phyloP scores from a whole-genome alignment of 2,888 invertebrate species.

The Drosophila sordidula region DNA sequence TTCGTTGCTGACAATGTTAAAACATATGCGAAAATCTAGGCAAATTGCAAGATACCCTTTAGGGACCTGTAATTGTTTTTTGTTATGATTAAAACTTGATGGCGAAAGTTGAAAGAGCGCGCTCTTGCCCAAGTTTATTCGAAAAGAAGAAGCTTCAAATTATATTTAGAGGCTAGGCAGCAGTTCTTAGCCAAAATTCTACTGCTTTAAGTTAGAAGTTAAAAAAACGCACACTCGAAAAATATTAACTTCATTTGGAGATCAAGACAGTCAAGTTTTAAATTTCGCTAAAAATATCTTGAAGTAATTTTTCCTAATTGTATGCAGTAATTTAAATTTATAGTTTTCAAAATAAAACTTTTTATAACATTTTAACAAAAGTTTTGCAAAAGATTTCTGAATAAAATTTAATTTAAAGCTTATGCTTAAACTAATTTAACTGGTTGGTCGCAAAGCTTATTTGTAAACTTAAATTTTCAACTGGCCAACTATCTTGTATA shows the following conservation, averaged over 20 bases:
- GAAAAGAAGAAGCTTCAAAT: background rate
- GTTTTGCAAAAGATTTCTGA: too few species aligned
- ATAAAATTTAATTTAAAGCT: background rate
- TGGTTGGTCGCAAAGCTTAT: background rate
- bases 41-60: slow-evolving; percentile 41
- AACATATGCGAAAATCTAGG: slow-evolving; percentile 3
- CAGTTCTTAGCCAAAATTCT: too few species aligned
- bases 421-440: background rate
- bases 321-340: too few species aligned
- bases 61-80: background rate
- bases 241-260: too few species aligned
- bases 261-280: too few species aligned
- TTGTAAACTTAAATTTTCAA: background rate
- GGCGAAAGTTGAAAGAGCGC: background rate
- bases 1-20: slow-evolving; percentile 43
- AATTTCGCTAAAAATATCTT: too few species aligned
- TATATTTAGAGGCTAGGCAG: too few species aligned
- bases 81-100: background rate
- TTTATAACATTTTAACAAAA: too few species aligned
- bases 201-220: too few species aligned
- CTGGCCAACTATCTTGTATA: background rate
- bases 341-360: too few species aligned
- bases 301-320: too few species aligned
- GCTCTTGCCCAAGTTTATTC: background rate
- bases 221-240: too few species aligned